A percentile compares a stretch with the other conserved stretches of the same genome.
Evolutionary conservation across 1,140 invertebrate species (phyloP).

Genomic region (Orius insidiosus): DNA sequence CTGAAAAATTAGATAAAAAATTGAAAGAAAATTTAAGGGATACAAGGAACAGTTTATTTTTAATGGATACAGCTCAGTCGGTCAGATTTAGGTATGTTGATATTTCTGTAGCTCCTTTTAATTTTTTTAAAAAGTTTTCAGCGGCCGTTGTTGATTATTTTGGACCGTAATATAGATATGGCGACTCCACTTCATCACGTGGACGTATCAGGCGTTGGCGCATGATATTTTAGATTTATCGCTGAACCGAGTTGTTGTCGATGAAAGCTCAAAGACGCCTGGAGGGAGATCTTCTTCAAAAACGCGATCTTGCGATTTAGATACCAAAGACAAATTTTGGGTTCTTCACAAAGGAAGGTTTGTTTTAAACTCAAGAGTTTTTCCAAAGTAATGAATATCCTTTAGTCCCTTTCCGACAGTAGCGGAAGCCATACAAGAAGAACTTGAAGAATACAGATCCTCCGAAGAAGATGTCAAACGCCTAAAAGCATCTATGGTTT

Average conservation of each 20-base stretch:
- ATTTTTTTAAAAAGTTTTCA: slow-evolving; percentile 59
- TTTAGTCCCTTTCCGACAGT: slow-evolving; percentile 87
- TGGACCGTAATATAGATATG: slow-evolving; percentile 93
- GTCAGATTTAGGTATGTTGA: slow-evolving; percentile 38
- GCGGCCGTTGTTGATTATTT: slow-evolving; percentile 74
- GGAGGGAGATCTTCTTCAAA: slow-evolving; percentile 45
- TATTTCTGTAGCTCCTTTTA: background rate
- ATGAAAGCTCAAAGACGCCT: slow-evolving; percentile 37
- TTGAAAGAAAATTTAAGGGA: slow-evolving; percentile 92
- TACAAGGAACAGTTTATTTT: slow-evolving; percentile 89
- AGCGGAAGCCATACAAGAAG: slow-evolving; percentile 95
- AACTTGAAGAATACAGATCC: slow-evolving; percentile 81
- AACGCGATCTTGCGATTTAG: slow-evolving; percentile 79
- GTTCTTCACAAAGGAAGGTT: slow-evolving; percentile 65
- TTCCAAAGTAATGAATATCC: slow-evolving; percentile 10
- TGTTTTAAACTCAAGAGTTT: slow-evolving; percentile 4
- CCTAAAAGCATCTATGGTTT: slow-evolving; percentile 73
- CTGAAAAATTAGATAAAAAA: slow-evolving; percentile 93
- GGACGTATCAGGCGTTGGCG: slow-evolving; percentile 95
- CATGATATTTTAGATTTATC: slow-evolving; percentile 88
- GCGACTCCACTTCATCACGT: slow-evolving; percentile 96
- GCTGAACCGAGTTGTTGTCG: slow-evolving; percentile 73
- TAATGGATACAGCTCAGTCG: slow-evolving; percentile 56
- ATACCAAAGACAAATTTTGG: slow-evolving; percentile 83
- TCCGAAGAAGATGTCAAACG: slow-evolving; percentile 94